These are phyloP conservation scores for Schmidtea mediterranea DNA, from an alignment of 1,140 invertebrate genomes.

Conservation along the genomic window DNA sequence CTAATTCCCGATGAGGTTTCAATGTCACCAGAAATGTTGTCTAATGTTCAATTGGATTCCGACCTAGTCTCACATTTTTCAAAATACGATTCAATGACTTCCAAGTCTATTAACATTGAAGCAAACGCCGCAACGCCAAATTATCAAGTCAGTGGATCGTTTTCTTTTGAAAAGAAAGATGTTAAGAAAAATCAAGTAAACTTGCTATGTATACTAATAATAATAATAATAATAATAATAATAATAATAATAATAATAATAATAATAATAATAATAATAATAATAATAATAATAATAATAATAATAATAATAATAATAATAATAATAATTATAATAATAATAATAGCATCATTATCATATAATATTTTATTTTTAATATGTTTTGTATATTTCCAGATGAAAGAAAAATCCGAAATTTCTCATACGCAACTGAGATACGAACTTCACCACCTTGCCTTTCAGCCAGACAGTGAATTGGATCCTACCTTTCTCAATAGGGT, in stretches of 20 bases:
- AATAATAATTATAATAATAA: no score
- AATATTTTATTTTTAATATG: no score
- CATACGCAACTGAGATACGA: slow-evolving; percentile 12
- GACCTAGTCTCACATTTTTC: slow-evolving; percentile 14
- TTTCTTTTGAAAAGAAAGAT: slow-evolving; percentile 11
- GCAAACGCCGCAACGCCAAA: slow-evolving; percentile 9
- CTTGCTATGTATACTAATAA: no score
- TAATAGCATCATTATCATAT: no score
- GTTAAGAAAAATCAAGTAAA: slow-evolving; percentile 11
- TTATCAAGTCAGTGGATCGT: slow-evolving; percentile 13
- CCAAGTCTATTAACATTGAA: slow-evolving; percentile 12
- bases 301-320: no score
- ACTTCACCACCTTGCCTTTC: slow-evolving; percentile 13
- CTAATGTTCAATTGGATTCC: slow-evolving; percentile 12
- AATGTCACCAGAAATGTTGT: slow-evolving; percentile 12
- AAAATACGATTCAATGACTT: slow-evolving; percentile 14
- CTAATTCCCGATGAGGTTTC: slow-evolving; percentile 13
- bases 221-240: no score
- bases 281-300: no score
- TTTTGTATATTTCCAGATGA: slow-evolving; percentile 10
- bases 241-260: no score
- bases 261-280: no score
- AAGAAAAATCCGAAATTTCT: slow-evolving; percentile 13
- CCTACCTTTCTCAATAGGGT: slow-evolving; percentile 10
- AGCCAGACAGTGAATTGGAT: slow-evolving; percentile 11